Evolutionary conservation across 2,888 invertebrate species (phyloP).

Genomic region (Bugulina stolonifera): DNA sequence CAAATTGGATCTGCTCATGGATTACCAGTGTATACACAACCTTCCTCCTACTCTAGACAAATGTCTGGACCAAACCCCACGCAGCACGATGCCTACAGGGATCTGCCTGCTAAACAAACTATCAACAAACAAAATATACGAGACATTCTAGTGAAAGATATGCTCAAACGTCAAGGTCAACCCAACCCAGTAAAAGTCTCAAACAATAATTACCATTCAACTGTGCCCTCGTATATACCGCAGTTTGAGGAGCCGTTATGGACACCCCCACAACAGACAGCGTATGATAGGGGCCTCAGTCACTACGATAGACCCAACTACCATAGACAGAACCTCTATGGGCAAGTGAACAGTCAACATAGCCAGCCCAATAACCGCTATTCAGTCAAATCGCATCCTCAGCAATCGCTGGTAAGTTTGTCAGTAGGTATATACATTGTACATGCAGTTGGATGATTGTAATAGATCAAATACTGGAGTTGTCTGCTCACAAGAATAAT

Average conservation of each 20-base stretch:
- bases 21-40: neutral
- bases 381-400: neutral
- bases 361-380: neutral
- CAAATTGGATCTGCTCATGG: neutral
- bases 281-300: slow-evolving; percentile 14
- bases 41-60: neutral
- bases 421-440: no score
- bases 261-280: slow-evolving; percentile 15
- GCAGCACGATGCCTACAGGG: neutral
- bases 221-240: neutral
- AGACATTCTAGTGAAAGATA: slow-evolving; percentile 6
- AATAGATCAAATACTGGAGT: no score
- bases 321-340: slow-evolving; percentile 13
- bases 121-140: slow-evolving; percentile 23
- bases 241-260: slow-evolving; percentile 14
- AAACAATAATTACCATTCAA: no score
- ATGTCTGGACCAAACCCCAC: neutral
- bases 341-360: neutral
- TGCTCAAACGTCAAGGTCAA: slow-evolving; percentile 18
- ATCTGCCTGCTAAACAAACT: slow-evolving; percentile 4
- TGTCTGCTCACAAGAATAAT: no score
- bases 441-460: no score
- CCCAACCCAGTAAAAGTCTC: neutral
- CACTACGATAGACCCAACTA: slow-evolving; percentile 22
- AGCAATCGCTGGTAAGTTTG: slow-evolving; percentile 6